Evolutionary conservation across 2,888 invertebrate species (phyloP), one percentile per base, ranked within the genome.

Genomic region (Leucophora obtusa): DNA sequence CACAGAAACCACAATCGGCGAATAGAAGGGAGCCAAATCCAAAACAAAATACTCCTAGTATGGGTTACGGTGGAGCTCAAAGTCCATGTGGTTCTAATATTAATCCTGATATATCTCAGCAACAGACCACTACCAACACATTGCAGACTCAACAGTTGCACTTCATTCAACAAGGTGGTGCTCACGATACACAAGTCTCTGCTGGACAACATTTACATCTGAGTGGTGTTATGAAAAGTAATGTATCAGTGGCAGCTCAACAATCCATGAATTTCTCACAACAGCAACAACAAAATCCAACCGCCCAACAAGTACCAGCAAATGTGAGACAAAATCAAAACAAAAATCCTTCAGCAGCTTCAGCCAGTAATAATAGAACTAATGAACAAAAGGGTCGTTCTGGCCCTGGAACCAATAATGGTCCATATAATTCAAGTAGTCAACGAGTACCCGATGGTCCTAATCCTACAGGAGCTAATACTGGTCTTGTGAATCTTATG

Each of bases 141-240:
- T 91, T 96, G 83, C 96, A 96, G 90, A 95, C 96, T 72, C 96
- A 96, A 89, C 96, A 96, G 89, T 91, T 97, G 89, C 96, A 97
- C 90, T 95, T 97, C 85, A 93, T 93, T 84, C 96, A 96, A 88
- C 95, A 95, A 76, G 94, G 93, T 82, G 92, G 95, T 62, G 93
- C 93, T 66, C 95, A 95, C 88, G 94, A 94, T 86, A 93, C 96
- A 85, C 96, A 96, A 93, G 96, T 96, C 87, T 92, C 92, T 90
- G 15, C 2, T 21, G 6, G 79, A 35, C 10, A 43, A 63, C 96
- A 96, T 87, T 93, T 96, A 92, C 94, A 95, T 90, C 92, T 95
- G 85, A 93, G 93, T 86, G 93, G 94, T 83, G 94, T 94, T 84
- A 91, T 94, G 84, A 94, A 94, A 87, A 93, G 93, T 85, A 94